phyloP scores from a whole-genome alignment of 2,797 vertebrate species.

The Antrozous pallidus region DNA sequence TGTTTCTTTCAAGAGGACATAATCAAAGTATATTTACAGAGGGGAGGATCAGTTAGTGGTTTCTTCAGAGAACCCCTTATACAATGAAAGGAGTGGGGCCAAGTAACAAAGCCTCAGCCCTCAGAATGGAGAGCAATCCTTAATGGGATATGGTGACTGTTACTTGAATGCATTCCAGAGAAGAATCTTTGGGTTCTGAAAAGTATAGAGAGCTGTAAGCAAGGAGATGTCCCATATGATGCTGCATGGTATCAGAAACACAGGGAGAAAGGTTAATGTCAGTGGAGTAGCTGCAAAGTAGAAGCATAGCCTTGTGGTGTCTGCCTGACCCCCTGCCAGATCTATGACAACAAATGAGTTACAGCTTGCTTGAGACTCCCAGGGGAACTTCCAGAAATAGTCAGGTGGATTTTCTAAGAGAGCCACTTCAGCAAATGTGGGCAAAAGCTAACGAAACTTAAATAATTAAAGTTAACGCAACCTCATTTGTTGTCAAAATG shows the following conservation, averaged over 20 bases:
- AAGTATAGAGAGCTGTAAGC: background rate
- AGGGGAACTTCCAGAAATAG: background rate
- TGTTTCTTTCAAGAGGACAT: background rate
- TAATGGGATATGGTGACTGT: accelerated
- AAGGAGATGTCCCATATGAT: background rate
- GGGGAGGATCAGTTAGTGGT: background rate
- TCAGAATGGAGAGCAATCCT: background rate
- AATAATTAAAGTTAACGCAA: background rate
- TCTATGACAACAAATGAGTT: no score
- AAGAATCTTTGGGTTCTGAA: background rate
- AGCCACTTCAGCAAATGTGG: background rate
- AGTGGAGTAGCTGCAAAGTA: background rate
- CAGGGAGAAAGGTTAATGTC: background rate
- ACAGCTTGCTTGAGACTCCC: background rate
- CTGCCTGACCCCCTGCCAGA: background rate
- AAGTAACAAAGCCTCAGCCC: background rate
- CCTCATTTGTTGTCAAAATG: background rate
- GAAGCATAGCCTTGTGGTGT: background rate
- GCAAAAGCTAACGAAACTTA: background rate
- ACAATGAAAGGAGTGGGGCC: background rate
- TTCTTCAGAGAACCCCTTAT: background rate
- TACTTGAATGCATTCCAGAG: background rate
- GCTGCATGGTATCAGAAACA: background rate
- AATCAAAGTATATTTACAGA: background rate
- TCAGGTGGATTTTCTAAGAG: background rate